Base-by-base conservation (phyloP, 2,797 vertebrate genomes). In the Microctenopoma steveboyesi region DNA sequence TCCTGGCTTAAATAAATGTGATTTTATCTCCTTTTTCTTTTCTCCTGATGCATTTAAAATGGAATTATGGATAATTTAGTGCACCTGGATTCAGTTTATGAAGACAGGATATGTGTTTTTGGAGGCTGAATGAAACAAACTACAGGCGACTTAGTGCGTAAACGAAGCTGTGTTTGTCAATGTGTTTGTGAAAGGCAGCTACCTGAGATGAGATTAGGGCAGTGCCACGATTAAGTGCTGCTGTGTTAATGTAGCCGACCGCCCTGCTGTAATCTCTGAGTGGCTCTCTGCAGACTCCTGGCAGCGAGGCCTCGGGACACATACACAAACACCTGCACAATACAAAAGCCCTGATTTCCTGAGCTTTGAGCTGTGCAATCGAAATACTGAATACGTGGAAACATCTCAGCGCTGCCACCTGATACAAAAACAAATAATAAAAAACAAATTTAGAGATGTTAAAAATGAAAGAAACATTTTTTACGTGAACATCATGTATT, bases 181-280 rank as follows among this genome's bases (percentile, higher is more conserved):
- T 27, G 59, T 61, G 58, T 69, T 59, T 68, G 56, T 81, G 79
- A 77, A 81, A 84, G 86, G 87, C 86, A 80, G 88, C 82, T 84
- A 91, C 91, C 90, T 91, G 88, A 86, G 87, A 83, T 85, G 78
- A 89, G 90, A 92, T 91, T 89, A 91, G 83, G 67, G 67, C 81
- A 79, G 80, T 35, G 77, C 74, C 85, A 82, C 78, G 78, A 89
- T 93, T 88, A 86, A 79, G 78, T 77, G 86, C 84, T 82, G 81
- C 79, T 83, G 77, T 90, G 87, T 89, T 93, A 93, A 93, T 92
- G 90, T 89, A 77, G 88, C 68, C 53, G 85, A 75, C 72, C 64
- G 40, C 51, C 68, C 64, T 57, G 71, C 50, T 83, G 62, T 84
- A 93, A 92, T 91, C 90, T 91, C 79, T 80, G 83, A 81, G 68